phyloP scores from a whole-genome alignment of 2,113 vertebrate genomes.

The Nanorana parkeri region DNA sequence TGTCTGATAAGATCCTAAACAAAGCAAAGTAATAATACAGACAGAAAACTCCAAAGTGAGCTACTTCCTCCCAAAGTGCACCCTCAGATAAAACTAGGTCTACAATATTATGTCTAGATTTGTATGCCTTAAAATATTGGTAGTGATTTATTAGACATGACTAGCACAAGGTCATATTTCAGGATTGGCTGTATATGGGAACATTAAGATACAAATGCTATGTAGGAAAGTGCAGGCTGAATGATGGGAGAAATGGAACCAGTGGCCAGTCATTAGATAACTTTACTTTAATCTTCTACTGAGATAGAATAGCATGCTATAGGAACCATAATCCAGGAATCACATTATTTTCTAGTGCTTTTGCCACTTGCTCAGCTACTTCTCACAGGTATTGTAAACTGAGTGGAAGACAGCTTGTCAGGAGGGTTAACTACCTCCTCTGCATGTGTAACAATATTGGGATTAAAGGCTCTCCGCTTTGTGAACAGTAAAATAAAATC shows the following conservation, averaged over 20 bases:
- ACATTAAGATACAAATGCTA: neutral
- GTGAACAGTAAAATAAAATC: constrained; percentile 7
- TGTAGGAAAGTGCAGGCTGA: neutral
- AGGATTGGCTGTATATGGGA: neutral
- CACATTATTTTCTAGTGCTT: neutral
- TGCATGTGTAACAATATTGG: neutral
- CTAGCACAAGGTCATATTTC: neutral
- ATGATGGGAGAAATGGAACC: no score
- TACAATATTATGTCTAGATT: constrained; percentile 32
- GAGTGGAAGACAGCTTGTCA: neutral
- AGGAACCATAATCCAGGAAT: no score
- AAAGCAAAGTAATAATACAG: constrained; percentile 40
- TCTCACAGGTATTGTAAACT: constrained; percentile 21
- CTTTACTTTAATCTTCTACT: neutral
- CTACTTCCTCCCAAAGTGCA: neutral
- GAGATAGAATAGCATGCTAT: neutral
- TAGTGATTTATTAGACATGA: neutral
- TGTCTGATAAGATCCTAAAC: constrained; percentile 51
- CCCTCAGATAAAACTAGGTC: neutral
- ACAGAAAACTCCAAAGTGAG: constrained; percentile 37
- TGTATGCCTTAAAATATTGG: neutral
- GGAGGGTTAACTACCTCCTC: neutral
- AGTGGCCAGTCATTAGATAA: neutral
- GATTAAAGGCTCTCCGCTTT: neutral
- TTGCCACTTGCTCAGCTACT: neutral